Conservation (phyloP, 2,888 invertebrate genomes). For the Patella caerulea region DNA sequence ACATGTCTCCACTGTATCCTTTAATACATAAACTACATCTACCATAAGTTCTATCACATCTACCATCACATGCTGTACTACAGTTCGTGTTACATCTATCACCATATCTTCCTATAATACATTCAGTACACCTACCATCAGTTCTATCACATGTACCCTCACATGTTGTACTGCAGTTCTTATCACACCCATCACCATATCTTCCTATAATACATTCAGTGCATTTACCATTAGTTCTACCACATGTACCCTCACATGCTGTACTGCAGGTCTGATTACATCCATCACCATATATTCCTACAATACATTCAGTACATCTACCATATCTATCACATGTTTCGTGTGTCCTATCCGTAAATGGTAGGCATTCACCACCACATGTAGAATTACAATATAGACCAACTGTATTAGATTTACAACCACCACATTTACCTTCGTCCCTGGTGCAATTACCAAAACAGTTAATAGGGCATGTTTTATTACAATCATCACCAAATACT, state of each 20-base stretch:
- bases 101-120: not conserved
- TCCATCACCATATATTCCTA: too few species aligned
- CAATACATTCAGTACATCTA: not conserved
- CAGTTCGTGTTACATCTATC: not conserved
- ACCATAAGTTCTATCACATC: not conserved
- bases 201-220: not conserved
- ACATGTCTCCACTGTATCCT: too few species aligned
- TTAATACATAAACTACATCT: not conserved
- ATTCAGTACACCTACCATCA: not conserved
- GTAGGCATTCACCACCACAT: not conserved
- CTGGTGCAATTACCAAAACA: too few species aligned
- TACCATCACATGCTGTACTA: not conserved
- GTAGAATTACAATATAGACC: not conserved
- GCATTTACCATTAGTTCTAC: not conserved
- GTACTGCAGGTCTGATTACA: too few species aligned
- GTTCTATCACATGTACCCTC: too few species aligned
- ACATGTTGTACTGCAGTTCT: too few species aligned
- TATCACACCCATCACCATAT: too few species aligned
- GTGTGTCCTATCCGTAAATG: not conserved
- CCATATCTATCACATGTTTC: not conserved
- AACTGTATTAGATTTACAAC: too few species aligned
- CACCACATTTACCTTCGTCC: too few species aligned
- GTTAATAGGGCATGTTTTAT: not conserved
- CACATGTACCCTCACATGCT: too few species aligned
- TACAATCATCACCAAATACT: slow-evolving; percentile 1